Evolutionary conservation across 2,888 invertebrate species (phyloP).

Genomic region (Drosophila subquinaria): DNA sequence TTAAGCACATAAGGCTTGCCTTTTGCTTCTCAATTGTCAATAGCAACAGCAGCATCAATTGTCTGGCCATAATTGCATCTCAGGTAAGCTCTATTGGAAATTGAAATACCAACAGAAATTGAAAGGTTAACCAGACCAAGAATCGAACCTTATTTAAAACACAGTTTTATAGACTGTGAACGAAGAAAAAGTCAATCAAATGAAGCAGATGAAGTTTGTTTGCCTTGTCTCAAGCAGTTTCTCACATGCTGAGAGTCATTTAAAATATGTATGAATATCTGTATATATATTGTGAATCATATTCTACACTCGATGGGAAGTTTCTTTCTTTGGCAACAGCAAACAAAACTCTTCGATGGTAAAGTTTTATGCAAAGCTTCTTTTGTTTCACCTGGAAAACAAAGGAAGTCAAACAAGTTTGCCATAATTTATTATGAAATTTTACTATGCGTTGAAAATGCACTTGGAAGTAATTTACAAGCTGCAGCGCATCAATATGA

Average conservation of each 20-base stretch:
- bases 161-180: conserved; percentile 1
- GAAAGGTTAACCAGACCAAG: not conserved
- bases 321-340: conserved; percentile 35
- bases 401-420: conserved; percentile 68
- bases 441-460: conserved; percentile 75
- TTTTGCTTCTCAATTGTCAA: not conserved
- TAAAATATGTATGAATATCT: conserved; percentile 7
- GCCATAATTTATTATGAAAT: conserved; percentile 73
- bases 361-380: conserved; percentile 67
- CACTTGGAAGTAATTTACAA: conserved; percentile 73
- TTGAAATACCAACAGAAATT: not conserved
- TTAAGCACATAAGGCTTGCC: not conserved
- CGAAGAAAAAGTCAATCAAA: conserved; percentile 3
- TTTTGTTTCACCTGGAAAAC: conserved; percentile 65
- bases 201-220: conserved; percentile 7
- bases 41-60: not conserved
- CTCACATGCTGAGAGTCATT: conserved; percentile 11
- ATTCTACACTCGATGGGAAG: conserved; percentile 34
- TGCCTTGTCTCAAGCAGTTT: conserved; percentile 3
- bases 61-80: not conserved
- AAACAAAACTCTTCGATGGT: conserved; percentile 39
- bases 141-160: not conserved
- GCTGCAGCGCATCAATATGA: conserved; percentile 20
- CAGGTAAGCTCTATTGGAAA: not conserved
- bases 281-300: conserved; percentile 13